A percentile compares a stretch with the other conserved stretches of the same genome.
Evolutionary conservation across 2,888 invertebrate species (phyloP).

Genomic region (Xanthostigma xanthostigma): DNA sequence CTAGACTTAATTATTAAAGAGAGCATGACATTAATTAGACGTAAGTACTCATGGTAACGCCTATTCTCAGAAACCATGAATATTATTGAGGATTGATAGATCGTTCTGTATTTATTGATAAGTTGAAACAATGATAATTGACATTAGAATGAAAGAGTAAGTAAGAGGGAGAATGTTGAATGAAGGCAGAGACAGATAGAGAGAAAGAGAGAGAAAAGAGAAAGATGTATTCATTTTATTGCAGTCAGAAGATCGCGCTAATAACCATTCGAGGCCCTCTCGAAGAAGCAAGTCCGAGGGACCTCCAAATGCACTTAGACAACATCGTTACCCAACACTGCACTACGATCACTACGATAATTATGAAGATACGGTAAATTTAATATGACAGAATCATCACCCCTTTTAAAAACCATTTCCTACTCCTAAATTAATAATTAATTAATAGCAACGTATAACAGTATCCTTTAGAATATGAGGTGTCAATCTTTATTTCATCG

Average conservation of each 20-base stretch:
- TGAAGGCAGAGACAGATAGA: not conserved
- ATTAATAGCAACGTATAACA: too few relatives aligned
- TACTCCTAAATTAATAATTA: too few relatives aligned
- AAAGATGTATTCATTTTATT: slow-evolving; percentile 32
- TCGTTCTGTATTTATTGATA: too few relatives aligned
- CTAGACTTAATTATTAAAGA: too few relatives aligned
- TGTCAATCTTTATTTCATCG: too few relatives aligned
- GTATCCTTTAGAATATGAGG: too few relatives aligned
- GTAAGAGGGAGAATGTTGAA: not conserved
- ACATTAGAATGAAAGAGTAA: slow-evolving; percentile 4
- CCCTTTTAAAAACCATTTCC: not conserved
- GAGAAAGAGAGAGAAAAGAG: slow-evolving; percentile 7
- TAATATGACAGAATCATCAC: not conserved
- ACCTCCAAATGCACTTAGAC: slow-evolving; percentile 29
- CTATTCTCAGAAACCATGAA: too few relatives aligned
- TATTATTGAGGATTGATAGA: too few relatives aligned
- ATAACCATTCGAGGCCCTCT: slow-evolving; percentile 40
- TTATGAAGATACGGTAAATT: slow-evolving; percentile 9
- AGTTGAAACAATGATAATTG: not conserved
- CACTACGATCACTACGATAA: slow-evolving; percentile 16
- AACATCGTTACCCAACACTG: slow-evolving; percentile 10
- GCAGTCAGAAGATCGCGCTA: slow-evolving; percentile 55
- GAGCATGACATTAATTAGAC: too few relatives aligned
- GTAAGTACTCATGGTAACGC: too few relatives aligned
- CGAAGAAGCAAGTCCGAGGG: slow-evolving; percentile 69